Base-by-base conservation (phyloP, 1,140 invertebrate genomes). In the Euwallacea similis region DNA sequence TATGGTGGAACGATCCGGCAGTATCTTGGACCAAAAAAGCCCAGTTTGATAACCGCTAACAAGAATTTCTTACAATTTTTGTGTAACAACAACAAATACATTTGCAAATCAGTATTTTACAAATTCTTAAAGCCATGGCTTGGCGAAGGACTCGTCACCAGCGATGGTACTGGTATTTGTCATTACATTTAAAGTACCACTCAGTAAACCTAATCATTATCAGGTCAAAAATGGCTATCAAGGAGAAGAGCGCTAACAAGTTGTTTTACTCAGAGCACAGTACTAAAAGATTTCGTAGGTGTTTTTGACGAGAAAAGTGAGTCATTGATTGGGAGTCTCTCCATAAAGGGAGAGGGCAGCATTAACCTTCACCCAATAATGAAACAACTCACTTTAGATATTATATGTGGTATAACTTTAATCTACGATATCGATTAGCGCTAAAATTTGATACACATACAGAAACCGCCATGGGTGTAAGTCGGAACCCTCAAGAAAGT, bases 401-500 rank as follows among this genome's bases (percentile, higher is more conserved):
- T 74, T 2, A 66, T 71, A 55, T 74, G 56, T 44, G 63, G 73
- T 71, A 67, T 65, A 33, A 33, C 21, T 33, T 33, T 33, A 33
- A 33, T 33, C 21, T 33, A 4, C 4, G 21, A 33, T 33, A 33
- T 33, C 4, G 21, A 33, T 33, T 33, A 33, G 21, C 21, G 1
- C 21, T 33, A 33, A 33, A 33, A 33, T 33, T 33, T 33, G 21
- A 33, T 33, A 4, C 21, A 33, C 21, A 33, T 4, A 33, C 42
- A 72, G 70, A 66, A 61, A 72, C 70, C 13, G 63, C 70, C 7
- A 66, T 72, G 64, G 70, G 70, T 4, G n/a, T 61, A 42, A 15
- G n/a, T 33, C 33, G 42, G n/a, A 56, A 66, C 42, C 13, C 43
- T 7, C 61, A 65, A 64, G 15, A 56, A 13, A 71, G 42, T 11